Base-by-base conservation (phyloP, 2,888 invertebrate species). In the Acronicta alni region DNA sequence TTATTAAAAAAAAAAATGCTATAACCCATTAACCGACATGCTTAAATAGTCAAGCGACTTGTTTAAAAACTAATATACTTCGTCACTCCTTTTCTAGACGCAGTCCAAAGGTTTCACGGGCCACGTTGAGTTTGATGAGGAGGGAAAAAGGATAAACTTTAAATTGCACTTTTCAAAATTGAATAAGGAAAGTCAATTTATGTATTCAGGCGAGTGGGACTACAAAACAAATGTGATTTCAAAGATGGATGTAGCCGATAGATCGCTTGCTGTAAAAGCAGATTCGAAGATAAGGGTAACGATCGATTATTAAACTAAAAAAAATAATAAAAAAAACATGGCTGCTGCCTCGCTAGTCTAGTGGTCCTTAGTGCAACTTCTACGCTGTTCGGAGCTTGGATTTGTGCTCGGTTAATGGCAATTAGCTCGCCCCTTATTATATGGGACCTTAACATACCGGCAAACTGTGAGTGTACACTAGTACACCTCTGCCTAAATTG, bases 121-220 rank as follows among this genome's bases (percentile, higher is more conserved):
- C 8, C 84, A 92, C 3, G 95, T 97, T 54, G 89, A 92, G 53
- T 97, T 97, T 78, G 96, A 97, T 77, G 89, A 95, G 30, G 81
- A 94, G 63, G 98, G 98, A 39, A 94, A 95, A 82, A 86, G 97
- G 79, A 90, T 90, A 64, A 87, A 95, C 83, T 95, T 97, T 80
- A 91, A 89, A 44, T 72, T 97, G 61, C 91, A 96, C 85, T 93
- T 97, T 71, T 92, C 92, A 6, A 93, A 92, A 79, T 70, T 93
- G 42, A 86, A 84, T 65, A 83, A 78, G 72, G 86, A 96, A 49
- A 95, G 96, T 85, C 81, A 96, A 56, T 95, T 95, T 79, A 86
- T 92, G 66, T 90, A 92, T 69, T 88, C 94, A 61, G 95, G 95
- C 53, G 86, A 95, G 71, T 95, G 96, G 88, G 83, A 95, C 41